Percentiles rank a stretch among this genome's conserved stretches.
These are phyloP conservation scores for Phrynocephalus versicolor DNA, from an alignment of 2,113 vertebrate species.

Conservation along the genomic window DNA sequence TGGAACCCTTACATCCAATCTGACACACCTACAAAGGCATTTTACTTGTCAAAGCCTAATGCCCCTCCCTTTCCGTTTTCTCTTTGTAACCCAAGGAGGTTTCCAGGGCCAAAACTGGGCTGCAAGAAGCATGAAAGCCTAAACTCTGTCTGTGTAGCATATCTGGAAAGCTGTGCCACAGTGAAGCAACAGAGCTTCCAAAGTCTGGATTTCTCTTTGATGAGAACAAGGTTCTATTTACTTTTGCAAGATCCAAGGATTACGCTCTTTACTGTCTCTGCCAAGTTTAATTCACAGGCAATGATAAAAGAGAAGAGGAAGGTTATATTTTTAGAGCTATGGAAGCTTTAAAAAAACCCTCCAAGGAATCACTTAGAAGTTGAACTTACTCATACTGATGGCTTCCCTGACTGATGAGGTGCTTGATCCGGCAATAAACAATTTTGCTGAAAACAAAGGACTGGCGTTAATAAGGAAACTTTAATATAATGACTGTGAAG, in stretches of 20 bases:
- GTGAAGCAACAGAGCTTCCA: background rate
- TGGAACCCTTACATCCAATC: background rate
- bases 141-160: background rate
- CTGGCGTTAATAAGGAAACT: slow-evolving; percentile 39
- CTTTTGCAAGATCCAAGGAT: background rate
- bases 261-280: background rate
- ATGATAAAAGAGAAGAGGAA: background rate
- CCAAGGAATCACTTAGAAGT: slow-evolving; percentile 2
- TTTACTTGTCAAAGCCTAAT: background rate
- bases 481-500: too few relatives aligned
- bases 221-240: background rate
- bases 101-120: background rate
- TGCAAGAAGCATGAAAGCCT: background rate
- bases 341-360: background rate
- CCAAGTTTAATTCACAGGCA: background rate
- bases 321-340: too few relatives aligned
- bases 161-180: background rate
- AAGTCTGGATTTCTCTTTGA: background rate
- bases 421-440: slow-evolving; percentile 87
- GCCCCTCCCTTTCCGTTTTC: background rate
- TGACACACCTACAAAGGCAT: background rate
- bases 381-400: slow-evolving; percentile 87
- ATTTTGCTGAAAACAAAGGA: slow-evolving; percentile 83
- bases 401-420: slow-evolving; percentile 86
- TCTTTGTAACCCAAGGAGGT: background rate